A percentile compares a stretch with the other conserved stretches of the same genome.
phyloP scores from a whole-genome alignment of 2,113 vertebrate species.

The Phaetusa simplex region DNA sequence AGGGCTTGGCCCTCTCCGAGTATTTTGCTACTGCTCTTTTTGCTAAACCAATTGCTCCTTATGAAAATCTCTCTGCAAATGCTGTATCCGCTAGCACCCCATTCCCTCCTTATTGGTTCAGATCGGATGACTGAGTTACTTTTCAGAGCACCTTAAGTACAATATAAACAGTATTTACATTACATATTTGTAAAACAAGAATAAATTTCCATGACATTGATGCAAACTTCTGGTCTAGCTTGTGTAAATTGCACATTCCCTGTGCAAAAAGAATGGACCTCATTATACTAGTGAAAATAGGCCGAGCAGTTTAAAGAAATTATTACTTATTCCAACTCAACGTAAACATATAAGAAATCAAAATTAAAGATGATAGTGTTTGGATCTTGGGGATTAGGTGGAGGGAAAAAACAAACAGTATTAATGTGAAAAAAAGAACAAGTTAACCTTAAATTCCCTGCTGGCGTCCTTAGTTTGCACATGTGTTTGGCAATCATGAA shows the following conservation, averaged over 20 bases:
- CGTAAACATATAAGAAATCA: neutral
- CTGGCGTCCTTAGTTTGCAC: neutral
- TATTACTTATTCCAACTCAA: neutral
- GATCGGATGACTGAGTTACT: neutral
- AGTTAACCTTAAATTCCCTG: slow-evolving; percentile 6
- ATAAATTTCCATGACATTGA: neutral
- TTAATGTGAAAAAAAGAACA: neutral
- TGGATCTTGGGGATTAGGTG: neutral
- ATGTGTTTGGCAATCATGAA: slow-evolving; percentile 18
- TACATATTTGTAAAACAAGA: neutral
- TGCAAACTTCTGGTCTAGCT: neutral
- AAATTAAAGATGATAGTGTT: neutral
- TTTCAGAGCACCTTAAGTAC: neutral
- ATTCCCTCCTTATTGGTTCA: neutral
- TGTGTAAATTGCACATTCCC: neutral
- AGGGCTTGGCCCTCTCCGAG: neutral
- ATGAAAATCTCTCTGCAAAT: neutral
- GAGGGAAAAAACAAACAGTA: neutral
- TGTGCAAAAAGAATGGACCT: neutral
- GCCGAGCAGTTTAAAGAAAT: neutral
- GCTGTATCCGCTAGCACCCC: neutral
- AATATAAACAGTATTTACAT: neutral
- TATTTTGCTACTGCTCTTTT: neutral
- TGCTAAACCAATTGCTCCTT: neutral
- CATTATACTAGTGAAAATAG: neutral